Base-by-base conservation (phyloP, 2,113 vertebrate species). In the Eulemur macaco region DNA sequence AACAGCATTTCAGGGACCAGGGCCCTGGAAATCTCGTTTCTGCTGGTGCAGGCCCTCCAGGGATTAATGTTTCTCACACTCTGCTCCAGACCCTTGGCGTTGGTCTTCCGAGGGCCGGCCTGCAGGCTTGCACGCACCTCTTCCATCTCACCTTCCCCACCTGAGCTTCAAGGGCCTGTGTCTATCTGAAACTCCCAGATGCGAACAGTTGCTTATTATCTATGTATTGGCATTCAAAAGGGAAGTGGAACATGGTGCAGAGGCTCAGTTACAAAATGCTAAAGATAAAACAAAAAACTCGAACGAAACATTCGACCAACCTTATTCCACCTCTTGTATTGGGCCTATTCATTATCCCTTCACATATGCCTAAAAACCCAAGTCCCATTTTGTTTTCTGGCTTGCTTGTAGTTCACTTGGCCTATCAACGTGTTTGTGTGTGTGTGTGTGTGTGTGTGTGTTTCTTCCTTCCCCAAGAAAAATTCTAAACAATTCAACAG, bases 11-110 rank as follows among this genome's bases (percentile, higher is more conserved):
- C 74, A 76, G 91, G 86, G 42, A 23, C 81, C 3, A 52, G 45
- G 56, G 68, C 91, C 82, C 52, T 29, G 47, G 66, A 82, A 89
- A 95, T 94, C 88, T 97, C 71, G 69, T 94, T 89, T 91, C 90
- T 90, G 85, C 58, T 7, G 17, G 39, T 39, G 68, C 39, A 39
- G 52, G 74, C 82, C 77, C 86, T 89, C 60, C 17, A 68, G 89
- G 91, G 91, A 80, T 29, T 23, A 3, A 45, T 8, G 29, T 45
- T 81, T 45, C 80, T 69, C 56, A 50, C 34, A 45, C 14, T 73
- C 42, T 56, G 60, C 76, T 87, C 56, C 37, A 8, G 21, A 60
- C 87, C 21, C 6, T 52, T 60, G 42, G 81, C 21, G 31, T 23
- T 7, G 25, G 0, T 2, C 64, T 90, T 77, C 45, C 34, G 4